These are phyloP conservation scores for Gallinago undulata DNA, from an alignment of 2,113 vertebrate species.

Conservation along the genomic window DNA sequence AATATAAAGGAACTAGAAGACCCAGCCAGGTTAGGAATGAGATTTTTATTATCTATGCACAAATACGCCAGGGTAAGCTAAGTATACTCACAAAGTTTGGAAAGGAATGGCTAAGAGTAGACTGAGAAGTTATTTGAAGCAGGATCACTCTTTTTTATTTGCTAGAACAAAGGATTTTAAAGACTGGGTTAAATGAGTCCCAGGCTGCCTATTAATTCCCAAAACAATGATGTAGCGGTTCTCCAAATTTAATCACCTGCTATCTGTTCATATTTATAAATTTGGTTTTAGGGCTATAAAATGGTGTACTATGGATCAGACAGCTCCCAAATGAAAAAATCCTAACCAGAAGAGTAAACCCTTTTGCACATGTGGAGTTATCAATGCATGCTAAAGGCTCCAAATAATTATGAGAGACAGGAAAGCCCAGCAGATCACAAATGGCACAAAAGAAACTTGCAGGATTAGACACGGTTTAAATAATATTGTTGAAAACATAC, in stretches of 20 bases:
- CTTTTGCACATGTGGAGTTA: not conserved
- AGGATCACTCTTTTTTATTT: not conserved
- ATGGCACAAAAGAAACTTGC: not conserved
- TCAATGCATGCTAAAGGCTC: not conserved
- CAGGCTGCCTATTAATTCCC: not conserved
- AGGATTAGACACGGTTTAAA: not conserved
- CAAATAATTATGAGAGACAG: not conserved
- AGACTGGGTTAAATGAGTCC: not conserved
- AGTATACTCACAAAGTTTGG: not conserved
- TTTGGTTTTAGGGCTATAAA: not conserved
- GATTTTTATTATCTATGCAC: not conserved
- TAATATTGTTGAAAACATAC: not conserved
- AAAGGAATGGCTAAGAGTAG: not conserved
- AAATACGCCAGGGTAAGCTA: not conserved
- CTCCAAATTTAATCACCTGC: not conserved
- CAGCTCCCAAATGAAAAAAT: not conserved
- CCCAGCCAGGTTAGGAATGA: not conserved
- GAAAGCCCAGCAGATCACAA: slow-evolving; percentile 3
- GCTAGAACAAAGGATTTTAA: not conserved
- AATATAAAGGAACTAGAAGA: not conserved
- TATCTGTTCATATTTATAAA: not conserved
- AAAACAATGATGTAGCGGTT: not conserved
- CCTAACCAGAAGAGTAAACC: not conserved
- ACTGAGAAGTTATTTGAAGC: not conserved
- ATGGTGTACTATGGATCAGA: not conserved